Conservation (phyloP, 2,888 invertebrate species). For the Drosophila prostipennis region DNA sequence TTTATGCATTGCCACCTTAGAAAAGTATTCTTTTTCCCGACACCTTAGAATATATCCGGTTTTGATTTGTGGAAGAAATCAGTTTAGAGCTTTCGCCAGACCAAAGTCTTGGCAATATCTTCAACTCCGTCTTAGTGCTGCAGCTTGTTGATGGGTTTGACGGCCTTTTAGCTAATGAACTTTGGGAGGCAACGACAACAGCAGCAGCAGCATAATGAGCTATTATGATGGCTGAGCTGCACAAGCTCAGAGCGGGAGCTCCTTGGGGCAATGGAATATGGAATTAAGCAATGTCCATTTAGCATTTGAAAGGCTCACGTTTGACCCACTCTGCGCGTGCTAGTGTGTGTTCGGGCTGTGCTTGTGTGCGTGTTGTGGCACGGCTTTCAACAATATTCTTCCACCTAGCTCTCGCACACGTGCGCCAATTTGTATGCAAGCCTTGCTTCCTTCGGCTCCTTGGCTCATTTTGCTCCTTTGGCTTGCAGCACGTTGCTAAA, state of each 20-base stretch:
- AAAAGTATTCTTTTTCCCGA: too few relatives aligned
- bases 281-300: conserved; percentile 79
- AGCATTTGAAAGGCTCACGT: conserved; percentile 74
- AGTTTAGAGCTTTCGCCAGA: neutral
- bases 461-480: conserved; percentile 32
- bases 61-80: too few relatives aligned
- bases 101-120: neutral
- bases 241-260: conserved; percentile 27
- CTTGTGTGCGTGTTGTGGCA: conserved; percentile 30
- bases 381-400: conserved; percentile 58
- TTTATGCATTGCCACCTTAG: too few relatives aligned
- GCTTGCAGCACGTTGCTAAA: conserved; percentile 62
- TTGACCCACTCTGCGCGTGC: conserved; percentile 38
- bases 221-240: conserved; percentile 73
- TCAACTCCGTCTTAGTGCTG: conserved; percentile 5
- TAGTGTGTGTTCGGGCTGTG: neutral
- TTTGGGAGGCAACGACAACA: conserved; percentile 40
- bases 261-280: conserved; percentile 53
- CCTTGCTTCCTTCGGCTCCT: conserved; percentile 26
- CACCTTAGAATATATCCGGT: too few relatives aligned
- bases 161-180: conserved; percentile 75
- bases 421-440: conserved; percentile 74
- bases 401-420: conserved; percentile 27
- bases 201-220: conserved; percentile 65
- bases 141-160: conserved; percentile 5